Evolutionary conservation across 1,140 invertebrate genomes (phyloP).

Genomic region (Tetranychus cinnabarinus): DNA sequence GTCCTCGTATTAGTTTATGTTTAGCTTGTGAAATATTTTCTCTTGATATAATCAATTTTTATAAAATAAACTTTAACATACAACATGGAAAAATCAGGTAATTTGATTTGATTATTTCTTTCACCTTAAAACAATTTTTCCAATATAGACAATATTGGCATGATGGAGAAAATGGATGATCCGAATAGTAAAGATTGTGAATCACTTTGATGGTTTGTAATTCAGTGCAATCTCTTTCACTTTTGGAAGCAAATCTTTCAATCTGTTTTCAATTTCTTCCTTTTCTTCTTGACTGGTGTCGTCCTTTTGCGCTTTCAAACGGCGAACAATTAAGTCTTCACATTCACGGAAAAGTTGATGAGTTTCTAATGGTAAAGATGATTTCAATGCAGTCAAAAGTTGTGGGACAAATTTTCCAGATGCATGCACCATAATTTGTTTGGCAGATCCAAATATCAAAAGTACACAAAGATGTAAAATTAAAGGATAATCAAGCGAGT

Average conservation of each 20-base stretch:
- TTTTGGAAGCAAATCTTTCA: background rate
- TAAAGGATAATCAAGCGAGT: conserved; percentile 46
- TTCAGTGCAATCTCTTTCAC: background rate
- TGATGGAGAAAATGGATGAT: no score
- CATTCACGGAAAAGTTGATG: background rate
- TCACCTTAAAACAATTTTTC: no score
- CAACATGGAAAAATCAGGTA: no score
- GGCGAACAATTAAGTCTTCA: background rate
- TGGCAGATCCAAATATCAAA: conserved; percentile 52
- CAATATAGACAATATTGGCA: no score
- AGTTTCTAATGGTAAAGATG: conserved; percentile 25
- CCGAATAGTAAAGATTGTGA: no score
- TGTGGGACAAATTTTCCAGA: conserved; percentile 69
- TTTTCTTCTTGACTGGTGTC: background rate
- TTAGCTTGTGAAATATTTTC: no score
- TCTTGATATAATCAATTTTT: no score
- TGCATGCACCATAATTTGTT: conserved; percentile 54
- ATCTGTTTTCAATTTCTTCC: background rate
- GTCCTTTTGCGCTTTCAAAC: background rate
- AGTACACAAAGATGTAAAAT: conserved; percentile 54
- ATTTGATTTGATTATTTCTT: no score
- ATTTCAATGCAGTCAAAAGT: conserved; percentile 44
- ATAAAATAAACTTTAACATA: no score
- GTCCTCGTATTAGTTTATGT: no score
- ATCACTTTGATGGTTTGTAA: background rate